A percentile compares a stretch with the other conserved stretches of the same genome.
Conservation (phyloP, 1,140 invertebrate species). For the Drusus annulatus region DNA sequence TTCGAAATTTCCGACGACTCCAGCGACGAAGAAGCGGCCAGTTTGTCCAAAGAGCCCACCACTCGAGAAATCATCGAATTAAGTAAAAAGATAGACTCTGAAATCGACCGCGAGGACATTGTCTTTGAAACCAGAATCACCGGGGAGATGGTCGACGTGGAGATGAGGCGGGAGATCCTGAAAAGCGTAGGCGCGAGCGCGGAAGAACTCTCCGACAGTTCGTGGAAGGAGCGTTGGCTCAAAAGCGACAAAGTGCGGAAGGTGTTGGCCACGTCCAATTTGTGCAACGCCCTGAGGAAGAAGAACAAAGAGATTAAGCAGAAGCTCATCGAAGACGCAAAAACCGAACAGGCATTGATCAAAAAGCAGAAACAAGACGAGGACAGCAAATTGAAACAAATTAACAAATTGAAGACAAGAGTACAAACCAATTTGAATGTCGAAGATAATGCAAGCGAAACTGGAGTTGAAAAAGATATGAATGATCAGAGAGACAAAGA, state of each 20-base stretch:
- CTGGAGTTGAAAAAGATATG: no score
- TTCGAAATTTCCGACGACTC: slow-evolving; percentile 68
- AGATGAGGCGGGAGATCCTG: slow-evolving; percentile 61
- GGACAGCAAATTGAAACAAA: no score
- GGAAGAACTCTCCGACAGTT: slow-evolving; percentile 61
- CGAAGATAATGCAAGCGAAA: no score
- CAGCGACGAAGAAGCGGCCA: slow-evolving; percentile 64
- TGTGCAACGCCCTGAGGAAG: slow-evolving; percentile 73
- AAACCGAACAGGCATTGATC: not conserved
- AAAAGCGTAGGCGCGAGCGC: slow-evolving; percentile 65
- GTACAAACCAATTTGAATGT: no score
- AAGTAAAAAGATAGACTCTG: slow-evolving; percentile 66
- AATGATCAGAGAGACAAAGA: no score
- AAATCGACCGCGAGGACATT: slow-evolving; percentile 63
- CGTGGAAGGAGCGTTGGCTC: slow-evolving; percentile 69
- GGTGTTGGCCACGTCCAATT: slow-evolving; percentile 71
- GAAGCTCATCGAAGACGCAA: slow-evolving; percentile 63
- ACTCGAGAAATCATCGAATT: slow-evolving; percentile 60
- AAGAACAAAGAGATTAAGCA: slow-evolving; percentile 74
- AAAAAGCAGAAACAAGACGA: not conserved
- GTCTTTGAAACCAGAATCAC: slow-evolving; percentile 44
- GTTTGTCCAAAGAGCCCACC: slow-evolving; percentile 63
- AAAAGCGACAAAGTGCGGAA: slow-evolving; percentile 73
- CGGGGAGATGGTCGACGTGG: slow-evolving; percentile 48
- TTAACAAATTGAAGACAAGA: no score